Evolutionary conservation across 2,113 vertebrate genomes (phyloP).

Genomic region (Neogale vison): DNA sequence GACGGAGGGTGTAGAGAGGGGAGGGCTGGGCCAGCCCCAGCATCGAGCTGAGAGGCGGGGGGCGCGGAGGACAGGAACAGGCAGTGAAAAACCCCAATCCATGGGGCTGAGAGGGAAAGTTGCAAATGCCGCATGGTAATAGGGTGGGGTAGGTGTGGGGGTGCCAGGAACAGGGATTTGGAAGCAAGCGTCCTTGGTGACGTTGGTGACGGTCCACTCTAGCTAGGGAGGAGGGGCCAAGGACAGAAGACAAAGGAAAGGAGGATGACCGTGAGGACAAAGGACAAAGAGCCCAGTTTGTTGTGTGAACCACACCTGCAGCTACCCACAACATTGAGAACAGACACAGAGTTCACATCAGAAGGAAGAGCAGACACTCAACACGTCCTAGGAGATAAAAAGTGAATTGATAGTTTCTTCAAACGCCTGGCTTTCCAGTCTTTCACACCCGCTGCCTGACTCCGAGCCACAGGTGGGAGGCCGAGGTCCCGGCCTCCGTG

Average conservation of each 20-base stretch:
- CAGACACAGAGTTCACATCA: not conserved
- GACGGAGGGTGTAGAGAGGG: not conserved
- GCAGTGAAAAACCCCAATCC: not conserved
- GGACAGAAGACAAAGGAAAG: not conserved
- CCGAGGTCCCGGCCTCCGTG: not conserved
- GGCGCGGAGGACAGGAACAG: rapidly evolving
- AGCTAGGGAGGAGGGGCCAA: too few relatives aligned
- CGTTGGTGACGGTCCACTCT: not conserved
- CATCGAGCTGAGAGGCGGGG: not conserved
- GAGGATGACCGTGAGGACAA: not conserved
- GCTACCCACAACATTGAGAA: not conserved
- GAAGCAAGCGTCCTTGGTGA: not conserved
- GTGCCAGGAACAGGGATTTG: not conserved
- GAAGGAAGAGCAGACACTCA: not conserved
- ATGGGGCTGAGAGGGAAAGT: not conserved
- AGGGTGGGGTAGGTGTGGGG: too few relatives aligned
- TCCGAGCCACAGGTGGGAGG: not conserved
- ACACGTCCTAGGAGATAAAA: not conserved
- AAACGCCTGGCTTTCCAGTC: not conserved
- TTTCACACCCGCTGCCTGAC: not conserved
- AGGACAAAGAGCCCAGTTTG: not conserved
- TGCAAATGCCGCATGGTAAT: not conserved
- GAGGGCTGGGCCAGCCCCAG: not conserved
- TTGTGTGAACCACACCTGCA: too few relatives aligned
- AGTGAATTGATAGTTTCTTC: not conserved